Percentiles rank a stretch among this genome's conserved stretches.
Evolutionary conservation across 2,888 invertebrate genomes (phyloP).

Genomic region (Hololepta plana): DNA sequence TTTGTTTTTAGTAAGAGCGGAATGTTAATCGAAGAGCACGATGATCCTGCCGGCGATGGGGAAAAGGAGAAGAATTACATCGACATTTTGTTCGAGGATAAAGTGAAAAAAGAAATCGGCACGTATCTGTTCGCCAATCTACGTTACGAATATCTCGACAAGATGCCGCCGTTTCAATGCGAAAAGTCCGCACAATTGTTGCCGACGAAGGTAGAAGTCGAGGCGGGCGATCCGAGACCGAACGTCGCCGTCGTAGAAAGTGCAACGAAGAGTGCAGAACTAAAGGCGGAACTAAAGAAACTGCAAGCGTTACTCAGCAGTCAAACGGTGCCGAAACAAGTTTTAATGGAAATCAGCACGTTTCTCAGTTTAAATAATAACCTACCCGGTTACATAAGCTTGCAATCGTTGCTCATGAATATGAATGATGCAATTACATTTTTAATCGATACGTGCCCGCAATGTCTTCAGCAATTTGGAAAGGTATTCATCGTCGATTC

Average conservation of each 20-base stretch:
- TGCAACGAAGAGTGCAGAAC: conserved; percentile 3
- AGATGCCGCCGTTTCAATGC: conserved; percentile 31
- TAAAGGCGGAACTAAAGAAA: conserved; percentile 18
- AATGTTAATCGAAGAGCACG: too few species aligned
- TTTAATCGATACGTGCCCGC: conserved; percentile 39
- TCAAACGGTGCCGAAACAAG: conserved; percentile 32
- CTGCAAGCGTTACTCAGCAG: conserved; percentile 40
- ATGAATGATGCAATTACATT: conserved; percentile 33
- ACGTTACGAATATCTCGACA: conserved; percentile 30
- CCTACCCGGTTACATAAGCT: conserved; percentile 32
- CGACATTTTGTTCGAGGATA: conserved; percentile 12
- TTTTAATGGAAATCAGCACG: conserved; percentile 39
- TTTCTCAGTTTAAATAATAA: conserved; percentile 38
- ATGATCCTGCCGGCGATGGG: too few species aligned
- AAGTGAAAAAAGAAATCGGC: conserved; percentile 15
- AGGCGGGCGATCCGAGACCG: conserved; percentile 3
- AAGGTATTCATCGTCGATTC: conserved; percentile 36
- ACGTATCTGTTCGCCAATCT: conserved; percentile 27
- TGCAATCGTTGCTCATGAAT: conserved; percentile 30
- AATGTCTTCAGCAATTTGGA: conserved; percentile 42
- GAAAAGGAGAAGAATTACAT: conserved; percentile 16
- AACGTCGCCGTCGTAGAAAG: conserved; percentile 2
- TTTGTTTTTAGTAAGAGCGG: too few species aligned
- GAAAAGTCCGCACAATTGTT: conserved; percentile 21
- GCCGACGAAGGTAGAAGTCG: conserved; percentile 14